A percentile compares a stretch with the other conserved stretches of the same genome.
phyloP scores from a whole-genome alignment of 2,888 invertebrate genomes.

The Azorinus chamasolen region DNA sequence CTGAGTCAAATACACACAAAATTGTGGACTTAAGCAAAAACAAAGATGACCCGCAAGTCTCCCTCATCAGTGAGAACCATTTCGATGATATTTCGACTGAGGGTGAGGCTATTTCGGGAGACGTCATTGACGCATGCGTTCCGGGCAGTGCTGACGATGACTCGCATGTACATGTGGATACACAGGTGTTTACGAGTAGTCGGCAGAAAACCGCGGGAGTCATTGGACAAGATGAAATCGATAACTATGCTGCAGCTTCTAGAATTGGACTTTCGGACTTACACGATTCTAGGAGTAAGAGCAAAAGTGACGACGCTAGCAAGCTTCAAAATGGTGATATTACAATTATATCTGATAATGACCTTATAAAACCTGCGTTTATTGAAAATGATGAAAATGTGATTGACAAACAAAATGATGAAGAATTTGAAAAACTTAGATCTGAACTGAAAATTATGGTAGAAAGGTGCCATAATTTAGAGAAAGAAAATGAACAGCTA shows the following conservation, averaged over 20 bases:
- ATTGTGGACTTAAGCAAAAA: not conserved
- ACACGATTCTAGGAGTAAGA: too few species aligned
- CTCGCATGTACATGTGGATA: conserved; percentile 61
- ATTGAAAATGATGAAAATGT: not conserved
- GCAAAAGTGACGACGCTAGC: too few species aligned
- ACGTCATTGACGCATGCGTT: conserved; percentile 52
- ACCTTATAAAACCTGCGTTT: not conserved
- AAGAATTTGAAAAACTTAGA: conserved; percentile 90
- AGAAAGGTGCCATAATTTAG: conserved; percentile 68
- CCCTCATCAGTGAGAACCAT: conserved; percentile 42
- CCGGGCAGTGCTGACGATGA: conserved; percentile 40
- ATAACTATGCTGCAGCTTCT: conserved; percentile 16
- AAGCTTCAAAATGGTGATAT: not conserved
- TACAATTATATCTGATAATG: not conserved
- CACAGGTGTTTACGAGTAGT: conserved; percentile 66
- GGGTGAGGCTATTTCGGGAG: conserved; percentile 35
- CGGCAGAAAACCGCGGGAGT: conserved; percentile 63
- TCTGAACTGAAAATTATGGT: conserved; percentile 72
- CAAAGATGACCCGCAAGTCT: conserved; percentile 27
- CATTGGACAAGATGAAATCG: conserved; percentile 28
- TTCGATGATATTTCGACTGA: conserved; percentile 56
- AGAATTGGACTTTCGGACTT: conserved; percentile 43
- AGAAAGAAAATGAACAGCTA: conserved; percentile 69
- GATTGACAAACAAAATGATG: not conserved
- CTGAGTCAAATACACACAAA: conserved; percentile 8